These are phyloP conservation scores for Strix occidentalis DNA, from an alignment of 2,797 vertebrate genomes.

Conservation along the genomic window DNA sequence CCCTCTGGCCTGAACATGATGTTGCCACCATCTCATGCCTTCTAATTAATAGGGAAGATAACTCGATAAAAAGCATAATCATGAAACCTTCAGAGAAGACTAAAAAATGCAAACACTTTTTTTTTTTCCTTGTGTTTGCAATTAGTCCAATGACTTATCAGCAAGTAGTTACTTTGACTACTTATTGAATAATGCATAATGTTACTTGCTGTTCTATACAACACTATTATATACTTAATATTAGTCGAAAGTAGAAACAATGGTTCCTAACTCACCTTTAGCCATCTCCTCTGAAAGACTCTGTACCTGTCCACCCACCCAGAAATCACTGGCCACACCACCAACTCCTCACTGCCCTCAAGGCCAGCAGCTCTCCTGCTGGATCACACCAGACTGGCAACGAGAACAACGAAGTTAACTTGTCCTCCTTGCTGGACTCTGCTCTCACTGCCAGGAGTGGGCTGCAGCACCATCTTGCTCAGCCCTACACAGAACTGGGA, in stretches of 20 bases:
- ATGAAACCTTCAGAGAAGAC: neutral
- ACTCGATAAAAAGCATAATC: neutral
- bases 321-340: neutral
- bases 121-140: neutral
- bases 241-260: neutral
- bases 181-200: neutral
- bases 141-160: neutral
- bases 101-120: neutral
- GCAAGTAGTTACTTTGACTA: neutral
- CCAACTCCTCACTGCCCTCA: neutral
- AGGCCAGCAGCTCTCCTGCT: neutral
- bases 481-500: neutral
- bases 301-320: neutral
- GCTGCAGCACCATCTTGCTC: neutral
- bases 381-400: neutral
- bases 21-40: neutral
- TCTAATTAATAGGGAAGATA: neutral
- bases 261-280: neutral
- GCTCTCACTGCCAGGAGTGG: neutral
- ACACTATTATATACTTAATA: neutral
- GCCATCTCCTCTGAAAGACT: neutral
- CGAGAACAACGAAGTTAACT: rapidly evolving
- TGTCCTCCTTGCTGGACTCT: neutral
- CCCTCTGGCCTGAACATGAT: neutral
- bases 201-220: neutral